Evolutionary conservation across 2,113 vertebrate species (phyloP), one percentile per base, ranked within the genome.

Genomic region (Microtus oregoni): DNA sequence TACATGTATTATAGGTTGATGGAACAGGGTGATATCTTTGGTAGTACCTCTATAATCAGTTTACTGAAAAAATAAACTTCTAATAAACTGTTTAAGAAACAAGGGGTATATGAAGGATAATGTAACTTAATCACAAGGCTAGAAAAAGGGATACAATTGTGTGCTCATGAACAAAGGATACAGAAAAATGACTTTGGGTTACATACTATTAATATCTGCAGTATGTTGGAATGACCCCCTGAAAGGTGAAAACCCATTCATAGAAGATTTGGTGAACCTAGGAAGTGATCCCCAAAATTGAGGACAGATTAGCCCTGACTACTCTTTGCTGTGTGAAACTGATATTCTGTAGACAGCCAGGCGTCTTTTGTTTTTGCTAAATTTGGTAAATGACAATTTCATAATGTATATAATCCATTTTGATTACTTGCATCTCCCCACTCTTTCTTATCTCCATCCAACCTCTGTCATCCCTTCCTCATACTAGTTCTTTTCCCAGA

Each of bases 281-380:
- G 20, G 1, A 32, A 2, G 20, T 63, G 12, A 17, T 3, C 30
- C 8, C 0, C 2, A 65, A 65, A 0, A 15, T 41, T 3, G 11
- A 22, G 9, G 5, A 75, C 0, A 6, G 5, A 19, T 52, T 17
- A 22, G 24, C 11, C 28, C 28, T 44, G 15, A 35, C 26, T 68
- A 73, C 26, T 4, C 4, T 52, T 35, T 68, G 24, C 11, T 75
- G 0, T 7, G 8, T 73, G 6, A 11, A 70, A 58, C 44, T 41
- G 41, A 63, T 8, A 47, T 17, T 55, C 12, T 26, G 38, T 7
- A 19, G 15, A 63, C 26, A 30, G 26, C 1, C 22, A 35, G 50
- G 3, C 3, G 58, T 35, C 4, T 91, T 20, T 19, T 17, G 5
- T 15, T 17, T 55, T 63, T 7, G 28, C 17, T 61, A 41, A 83